Conservation (phyloP, 2,888 invertebrate genomes). For the Folsomia candida region DNA sequence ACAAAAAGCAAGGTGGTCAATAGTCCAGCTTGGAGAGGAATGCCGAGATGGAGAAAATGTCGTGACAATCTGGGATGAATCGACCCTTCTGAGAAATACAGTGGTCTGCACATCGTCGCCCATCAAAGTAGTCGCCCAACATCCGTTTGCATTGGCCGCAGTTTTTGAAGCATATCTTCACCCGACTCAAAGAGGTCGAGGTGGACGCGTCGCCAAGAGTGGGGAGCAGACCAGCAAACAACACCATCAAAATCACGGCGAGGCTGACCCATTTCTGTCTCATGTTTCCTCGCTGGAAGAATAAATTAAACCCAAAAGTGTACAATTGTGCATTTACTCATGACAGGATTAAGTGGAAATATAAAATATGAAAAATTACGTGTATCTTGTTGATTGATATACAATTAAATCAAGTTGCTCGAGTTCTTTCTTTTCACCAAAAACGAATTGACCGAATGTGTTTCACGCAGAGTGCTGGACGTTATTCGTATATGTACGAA, state of each 20-base stretch:
- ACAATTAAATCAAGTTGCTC: too few relatives aligned
- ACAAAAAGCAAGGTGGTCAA: too few relatives aligned
- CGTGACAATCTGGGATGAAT: conserved; percentile 58
- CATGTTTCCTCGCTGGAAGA: background rate
- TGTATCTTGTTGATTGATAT: too few relatives aligned
- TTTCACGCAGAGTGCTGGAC: too few relatives aligned
- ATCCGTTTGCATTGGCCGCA: conserved; percentile 59
- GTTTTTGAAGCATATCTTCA: conserved; percentile 53
- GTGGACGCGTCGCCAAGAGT: background rate
- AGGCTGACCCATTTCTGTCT: background rate
- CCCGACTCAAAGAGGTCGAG: conserved; percentile 22
- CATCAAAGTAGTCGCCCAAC: conserved; percentile 58
- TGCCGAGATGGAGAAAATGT: conserved; percentile 56
- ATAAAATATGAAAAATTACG: too few relatives aligned
- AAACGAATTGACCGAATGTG: too few relatives aligned
- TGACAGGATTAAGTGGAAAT: too few relatives aligned
- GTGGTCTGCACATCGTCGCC: conserved; percentile 57
- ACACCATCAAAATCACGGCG: background rate
- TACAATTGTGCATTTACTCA: too few relatives aligned
- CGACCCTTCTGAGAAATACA: conserved; percentile 54
- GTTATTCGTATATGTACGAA: too few relatives aligned
- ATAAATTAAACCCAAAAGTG: background rate
- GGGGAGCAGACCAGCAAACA: background rate
- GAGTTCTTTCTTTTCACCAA: too few relatives aligned
- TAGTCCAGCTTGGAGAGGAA: conserved; percentile 53